Base-by-base conservation (phyloP, 1,140 invertebrate genomes). In the Diachasma alloeum region DNA sequence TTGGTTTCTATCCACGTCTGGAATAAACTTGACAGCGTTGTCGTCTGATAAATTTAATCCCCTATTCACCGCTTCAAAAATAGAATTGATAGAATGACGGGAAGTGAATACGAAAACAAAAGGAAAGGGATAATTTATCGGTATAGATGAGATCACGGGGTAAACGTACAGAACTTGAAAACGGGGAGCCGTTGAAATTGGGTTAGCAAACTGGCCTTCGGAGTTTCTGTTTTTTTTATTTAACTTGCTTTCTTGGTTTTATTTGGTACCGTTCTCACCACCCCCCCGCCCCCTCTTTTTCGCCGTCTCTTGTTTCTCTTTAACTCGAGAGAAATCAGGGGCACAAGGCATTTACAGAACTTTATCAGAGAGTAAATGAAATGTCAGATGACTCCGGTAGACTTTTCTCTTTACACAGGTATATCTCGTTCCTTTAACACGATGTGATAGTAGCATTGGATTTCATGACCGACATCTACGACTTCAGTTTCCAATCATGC, bases 341-440 rank as follows among this genome's bases (percentile, higher is more conserved):
- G 59, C 59, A 63, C 59, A 63, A 63, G 59, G 15, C 24, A 63
- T 63, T 63, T 26, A 26, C 59, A 63, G 59, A 63, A 63, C 59
- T 63, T 63, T 63, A 63, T 63, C 59, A 63, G 59, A 26, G 59
- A 63, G 22, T 63, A 63, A 63, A 63, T 63, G 59, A 63, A 63
- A 63, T 63, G 59, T 63, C 59, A 63, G 59, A 19, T 63, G 59
- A 63, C 59, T 63, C 59, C 59, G 59, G 11, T 15, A 63, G 22
- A 63, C 24, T 63, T 63, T 63, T 26, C 59, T 26, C 59, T 63
- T 63, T 26, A 15, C 59, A 13, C 59, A 63, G 59, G 19, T 63
- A 63, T 26, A 63, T 63, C 59, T 63, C 9, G 59, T 24, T 63
- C 24, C 24, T 24, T 11, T 63, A 63, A 63, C 59, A 63, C 22